Conservation (phyloP, 1,140 invertebrate genomes). For the Ceratina japonica region DNA sequence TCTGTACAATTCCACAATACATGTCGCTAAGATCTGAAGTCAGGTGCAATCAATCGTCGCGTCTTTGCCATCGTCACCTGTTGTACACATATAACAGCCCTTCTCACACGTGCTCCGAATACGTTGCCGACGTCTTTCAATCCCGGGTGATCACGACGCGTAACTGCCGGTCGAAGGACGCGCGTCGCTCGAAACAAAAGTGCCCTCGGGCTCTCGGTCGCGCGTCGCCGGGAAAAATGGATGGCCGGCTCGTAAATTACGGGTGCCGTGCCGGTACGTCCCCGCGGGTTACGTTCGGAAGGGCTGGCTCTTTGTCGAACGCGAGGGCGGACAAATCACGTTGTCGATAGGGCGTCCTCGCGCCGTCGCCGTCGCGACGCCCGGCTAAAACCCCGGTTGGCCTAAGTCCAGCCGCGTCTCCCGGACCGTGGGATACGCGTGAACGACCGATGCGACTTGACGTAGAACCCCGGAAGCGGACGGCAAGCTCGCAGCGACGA, state of each 20-base stretch:
- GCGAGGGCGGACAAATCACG: conserved; percentile 57
- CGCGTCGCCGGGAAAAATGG: conserved; percentile 11
- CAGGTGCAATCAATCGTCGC: conserved; percentile 21
- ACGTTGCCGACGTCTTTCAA: background rate
- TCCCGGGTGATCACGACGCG: too few relatives aligned
- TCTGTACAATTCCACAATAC: too few relatives aligned
- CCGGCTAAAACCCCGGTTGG: conserved; percentile 58
- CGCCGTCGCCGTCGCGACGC: conserved; percentile 46
- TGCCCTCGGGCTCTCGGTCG: background rate
- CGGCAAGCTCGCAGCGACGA: conserved; percentile 11
- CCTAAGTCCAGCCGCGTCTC: conserved; percentile 59
- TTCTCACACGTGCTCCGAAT: conserved; percentile 27
- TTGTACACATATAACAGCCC: conserved; percentile 21
- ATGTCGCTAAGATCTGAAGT: background rate
- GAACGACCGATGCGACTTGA: conserved; percentile 56
- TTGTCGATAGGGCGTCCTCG: conserved; percentile 52
- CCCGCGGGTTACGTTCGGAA: conserved; percentile 20
- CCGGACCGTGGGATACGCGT: conserved; percentile 35
- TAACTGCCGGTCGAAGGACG: background rate
- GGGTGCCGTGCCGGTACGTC: conserved; percentile 1
- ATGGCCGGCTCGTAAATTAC: conserved; percentile 16
- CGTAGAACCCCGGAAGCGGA: conserved; percentile 48
- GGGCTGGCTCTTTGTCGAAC: conserved; percentile 38
- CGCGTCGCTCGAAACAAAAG: conserved; percentile 9
- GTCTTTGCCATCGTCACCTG: conserved; percentile 37